Conservation (phyloP, 2,113 vertebrate species). For the Eretmochelys imbricata region DNA sequence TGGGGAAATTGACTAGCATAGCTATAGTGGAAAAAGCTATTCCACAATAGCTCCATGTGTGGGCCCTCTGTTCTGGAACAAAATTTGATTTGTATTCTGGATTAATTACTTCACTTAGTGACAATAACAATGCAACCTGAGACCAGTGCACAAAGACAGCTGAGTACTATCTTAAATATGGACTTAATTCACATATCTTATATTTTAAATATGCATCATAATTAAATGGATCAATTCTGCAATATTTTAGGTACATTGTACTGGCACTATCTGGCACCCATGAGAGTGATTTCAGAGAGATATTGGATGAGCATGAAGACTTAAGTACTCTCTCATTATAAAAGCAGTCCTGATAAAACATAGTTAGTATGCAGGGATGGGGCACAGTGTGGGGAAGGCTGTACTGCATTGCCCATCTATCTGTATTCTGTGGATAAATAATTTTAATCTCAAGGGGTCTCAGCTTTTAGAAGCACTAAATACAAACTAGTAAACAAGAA, state of each 20-base stretch:
- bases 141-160: background rate
- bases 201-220: background rate
- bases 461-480: background rate
- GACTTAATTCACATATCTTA: background rate
- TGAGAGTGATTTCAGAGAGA: background rate
- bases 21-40: background rate
- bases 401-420: background rate
- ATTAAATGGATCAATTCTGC: background rate
- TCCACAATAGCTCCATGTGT: background rate
- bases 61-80: background rate
- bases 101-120: background rate
- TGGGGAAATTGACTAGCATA: background rate
- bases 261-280: background rate
- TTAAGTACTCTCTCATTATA: background rate
- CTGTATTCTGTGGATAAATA: background rate
- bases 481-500: background rate
- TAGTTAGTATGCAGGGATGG: background rate
- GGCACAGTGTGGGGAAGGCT: background rate
- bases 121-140: background rate
- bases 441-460: background rate
- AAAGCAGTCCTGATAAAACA: background rate
- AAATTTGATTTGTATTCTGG: background rate
- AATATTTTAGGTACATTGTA: background rate
- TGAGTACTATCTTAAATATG: background rate
- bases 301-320: background rate